Evolutionary conservation across 2,797 vertebrate genomes (phyloP).

Genomic region (Myotis pilosus): DNA sequence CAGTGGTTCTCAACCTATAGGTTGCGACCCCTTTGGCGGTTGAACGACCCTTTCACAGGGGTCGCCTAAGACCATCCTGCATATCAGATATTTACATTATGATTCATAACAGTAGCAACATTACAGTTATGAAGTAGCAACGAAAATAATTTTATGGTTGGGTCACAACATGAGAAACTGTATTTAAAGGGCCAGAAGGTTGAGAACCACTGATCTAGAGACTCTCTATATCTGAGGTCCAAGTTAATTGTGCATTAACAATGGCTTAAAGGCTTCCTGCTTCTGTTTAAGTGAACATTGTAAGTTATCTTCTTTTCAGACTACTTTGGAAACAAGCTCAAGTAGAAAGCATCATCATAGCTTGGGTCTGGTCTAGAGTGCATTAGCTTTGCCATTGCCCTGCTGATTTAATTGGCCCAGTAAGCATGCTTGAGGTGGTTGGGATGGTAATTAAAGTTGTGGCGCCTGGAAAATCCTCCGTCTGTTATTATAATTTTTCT

Average conservation of each 20-base stretch:
- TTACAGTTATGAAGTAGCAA: too few species aligned
- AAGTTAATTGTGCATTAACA: constrained; percentile 1
- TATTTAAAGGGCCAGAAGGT: too few species aligned
- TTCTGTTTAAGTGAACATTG: constrained; percentile 63
- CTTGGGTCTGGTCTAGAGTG: constrained; percentile 52
- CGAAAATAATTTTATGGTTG: too few species aligned
- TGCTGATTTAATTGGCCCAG: constrained; percentile 79
- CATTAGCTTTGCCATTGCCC: constrained; percentile 68
- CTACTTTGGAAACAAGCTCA: constrained; percentile 64
- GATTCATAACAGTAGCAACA: too few species aligned
- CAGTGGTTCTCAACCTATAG: too few species aligned
- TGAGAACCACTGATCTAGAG: neutral
- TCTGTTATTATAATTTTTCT: constrained; percentile 69
- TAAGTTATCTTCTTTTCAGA: constrained; percentile 59
- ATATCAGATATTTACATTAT: too few species aligned
- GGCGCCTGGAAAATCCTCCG: constrained; percentile 60
- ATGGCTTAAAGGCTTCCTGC: constrained; percentile 55
- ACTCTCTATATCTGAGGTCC: neutral
- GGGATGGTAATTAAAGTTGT: constrained; percentile 80
- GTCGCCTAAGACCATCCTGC: too few species aligned
- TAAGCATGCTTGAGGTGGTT: constrained; percentile 77
- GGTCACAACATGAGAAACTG: too few species aligned
- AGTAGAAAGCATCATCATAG: constrained; percentile 59
- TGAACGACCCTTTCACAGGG: too few species aligned
- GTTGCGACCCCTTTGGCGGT: too few species aligned